These are phyloP conservation scores for Parapsyche elsis DNA, from an alignment of 1,140 invertebrate species.

Conservation along the genomic window DNA sequence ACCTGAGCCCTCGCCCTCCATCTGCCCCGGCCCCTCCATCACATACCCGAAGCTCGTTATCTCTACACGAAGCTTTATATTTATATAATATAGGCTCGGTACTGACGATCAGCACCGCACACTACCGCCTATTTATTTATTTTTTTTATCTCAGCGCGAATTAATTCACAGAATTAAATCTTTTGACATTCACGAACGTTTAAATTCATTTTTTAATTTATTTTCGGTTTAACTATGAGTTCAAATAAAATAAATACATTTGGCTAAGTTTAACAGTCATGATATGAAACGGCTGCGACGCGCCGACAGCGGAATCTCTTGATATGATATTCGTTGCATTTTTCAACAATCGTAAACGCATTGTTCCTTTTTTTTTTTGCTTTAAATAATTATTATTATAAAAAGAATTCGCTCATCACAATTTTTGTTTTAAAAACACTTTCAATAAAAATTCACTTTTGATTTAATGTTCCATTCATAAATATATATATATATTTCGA, in stretches of 20 bases:
- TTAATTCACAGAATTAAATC: conserved; percentile 46
- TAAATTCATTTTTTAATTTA: conserved; percentile 11
- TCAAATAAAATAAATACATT: conserved; percentile 22
- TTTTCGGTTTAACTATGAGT: neutral
- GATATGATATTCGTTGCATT: conserved; percentile 54
- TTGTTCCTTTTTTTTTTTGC: conserved; percentile 21
- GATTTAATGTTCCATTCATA: neutral
- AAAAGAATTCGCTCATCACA: conserved; percentile 22
- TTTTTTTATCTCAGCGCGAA: neutral
- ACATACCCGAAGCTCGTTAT: conserved; percentile 45
- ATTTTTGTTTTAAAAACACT: conserved; percentile 2
- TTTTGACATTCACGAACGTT: conserved; percentile 9
- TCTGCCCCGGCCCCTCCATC: conserved; percentile 48
- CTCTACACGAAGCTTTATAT: conserved; percentile 22
- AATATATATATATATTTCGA: conserved; percentile 27
- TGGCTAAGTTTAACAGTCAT: conserved; percentile 23
- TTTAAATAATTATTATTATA: conserved; percentile 25
- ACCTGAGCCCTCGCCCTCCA: conserved; percentile 33
- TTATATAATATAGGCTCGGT: conserved; percentile 15
- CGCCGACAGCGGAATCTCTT: conserved; percentile 28
- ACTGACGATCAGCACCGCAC: conserved; percentile 29
- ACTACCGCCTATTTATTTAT: conserved; percentile 22
- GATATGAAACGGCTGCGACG: conserved; percentile 43
- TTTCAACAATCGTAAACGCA: conserved; percentile 12
- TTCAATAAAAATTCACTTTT: conserved; percentile 17